A percentile compares a stretch with the other conserved stretches of the same genome.
Evolutionary conservation across 2,888 invertebrate species (phyloP).

Genomic region (Xanthorhoe spadicearia): DNA sequence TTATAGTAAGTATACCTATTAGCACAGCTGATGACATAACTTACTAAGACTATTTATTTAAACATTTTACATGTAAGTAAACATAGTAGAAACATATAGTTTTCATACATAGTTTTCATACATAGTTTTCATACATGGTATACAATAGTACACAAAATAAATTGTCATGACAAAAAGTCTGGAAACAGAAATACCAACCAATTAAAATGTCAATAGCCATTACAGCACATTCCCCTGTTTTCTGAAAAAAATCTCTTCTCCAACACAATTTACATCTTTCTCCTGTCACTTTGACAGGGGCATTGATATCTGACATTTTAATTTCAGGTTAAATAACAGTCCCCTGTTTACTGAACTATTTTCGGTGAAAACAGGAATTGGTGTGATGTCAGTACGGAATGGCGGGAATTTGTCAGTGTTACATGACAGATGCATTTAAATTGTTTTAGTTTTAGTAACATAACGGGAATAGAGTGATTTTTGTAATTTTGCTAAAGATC

Average conservation of each 20-base stretch:
- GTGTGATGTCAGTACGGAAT: slow-evolving; percentile 54
- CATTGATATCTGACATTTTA: slow-evolving; percentile 81
- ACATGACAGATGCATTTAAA: slow-evolving; percentile 58
- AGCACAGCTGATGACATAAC: no score
- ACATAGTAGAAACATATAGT: no score
- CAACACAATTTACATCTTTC: slow-evolving; percentile 64
- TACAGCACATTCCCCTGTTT: slow-evolving; percentile 46
- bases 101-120: no score
- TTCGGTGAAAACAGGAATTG: slow-evolving; percentile 58
- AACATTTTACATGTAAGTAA: no score
- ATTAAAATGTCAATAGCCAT: slow-evolving; percentile 61
- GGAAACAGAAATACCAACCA: slow-evolving; percentile 62
- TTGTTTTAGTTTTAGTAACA: slow-evolving; percentile 26
- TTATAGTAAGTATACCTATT: no score
- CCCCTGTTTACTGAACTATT: slow-evolving; percentile 62
- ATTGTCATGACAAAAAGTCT: no score
- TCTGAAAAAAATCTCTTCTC: slow-evolving; percentile 59
- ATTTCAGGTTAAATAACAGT: slow-evolving; percentile 80
- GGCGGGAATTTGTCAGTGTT: slow-evolving; percentile 60
- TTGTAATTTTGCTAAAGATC: not conserved
- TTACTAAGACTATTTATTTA: no score
- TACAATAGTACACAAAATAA: no score
- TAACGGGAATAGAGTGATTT: slow-evolving; percentile 20
- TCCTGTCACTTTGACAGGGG: slow-evolving; percentile 65
- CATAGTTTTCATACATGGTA: no score